phyloP scores from a whole-genome alignment of 2,888 invertebrate species.

The Zygaena filipendulae region DNA sequence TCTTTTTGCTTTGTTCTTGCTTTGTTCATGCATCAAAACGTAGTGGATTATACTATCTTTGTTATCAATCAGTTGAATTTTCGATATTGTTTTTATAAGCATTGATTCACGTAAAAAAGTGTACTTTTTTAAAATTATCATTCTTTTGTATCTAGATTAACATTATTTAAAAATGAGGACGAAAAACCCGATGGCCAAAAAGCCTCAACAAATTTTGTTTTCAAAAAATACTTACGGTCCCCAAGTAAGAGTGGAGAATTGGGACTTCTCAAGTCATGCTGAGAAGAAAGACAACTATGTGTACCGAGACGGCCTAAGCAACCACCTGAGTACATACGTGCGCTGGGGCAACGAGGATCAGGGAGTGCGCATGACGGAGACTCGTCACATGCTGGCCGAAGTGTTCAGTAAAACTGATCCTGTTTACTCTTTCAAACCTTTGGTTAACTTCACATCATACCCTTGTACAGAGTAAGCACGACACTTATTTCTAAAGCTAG shows the following conservation, averaged over 20 bases:
- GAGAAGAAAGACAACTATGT: slow-evolving; percentile 61
- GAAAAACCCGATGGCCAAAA: slow-evolving; percentile 43
- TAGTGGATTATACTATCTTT: too few species aligned
- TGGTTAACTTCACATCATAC: slow-evolving; percentile 58
- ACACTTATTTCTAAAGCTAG: background rate
- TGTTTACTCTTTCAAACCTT: slow-evolving; percentile 47
- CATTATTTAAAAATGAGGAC: slow-evolving; percentile 29
- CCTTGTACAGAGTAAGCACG: slow-evolving; percentile 55
- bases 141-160: too few species aligned
- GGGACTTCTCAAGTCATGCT: slow-evolving; percentile 47
- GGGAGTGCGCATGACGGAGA: slow-evolving; percentile 47
- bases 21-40: too few species aligned
- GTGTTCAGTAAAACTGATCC: slow-evolving; percentile 46
- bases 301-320: slow-evolving; percentile 49
- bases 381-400: slow-evolving; percentile 54
- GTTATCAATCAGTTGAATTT: too few species aligned
- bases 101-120: too few species aligned
- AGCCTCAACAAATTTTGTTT: slow-evolving; percentile 54
- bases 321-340: slow-evolving; percentile 56
- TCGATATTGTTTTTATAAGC: too few species aligned
- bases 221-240: slow-evolving; percentile 48
- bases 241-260: slow-evolving; percentile 49
- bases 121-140: too few species aligned
- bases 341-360: slow-evolving; percentile 49
- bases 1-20: too few species aligned